phyloP scores from a whole-genome alignment of 2,888 invertebrate species.

The Rhagophthalmus giganteus region DNA sequence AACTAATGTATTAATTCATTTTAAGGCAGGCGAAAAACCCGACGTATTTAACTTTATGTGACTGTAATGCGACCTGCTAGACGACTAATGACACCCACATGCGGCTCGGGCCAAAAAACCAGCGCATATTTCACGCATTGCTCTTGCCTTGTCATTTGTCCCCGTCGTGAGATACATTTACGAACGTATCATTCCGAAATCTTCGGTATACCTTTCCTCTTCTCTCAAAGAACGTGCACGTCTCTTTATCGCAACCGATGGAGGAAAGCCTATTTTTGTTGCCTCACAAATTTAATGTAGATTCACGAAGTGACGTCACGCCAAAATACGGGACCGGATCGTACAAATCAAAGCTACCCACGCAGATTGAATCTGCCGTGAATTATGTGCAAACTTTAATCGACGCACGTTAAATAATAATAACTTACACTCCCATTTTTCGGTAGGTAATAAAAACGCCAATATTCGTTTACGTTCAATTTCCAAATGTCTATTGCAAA shows the following conservation, averaged over 20 bases:
- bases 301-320: conserved; percentile 30
- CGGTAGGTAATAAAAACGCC: background rate
- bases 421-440: background rate
- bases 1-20: conserved; percentile 7
- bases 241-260: conserved; percentile 1
- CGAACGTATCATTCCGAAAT: conserved; percentile 33
- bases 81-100: conserved; percentile 48
- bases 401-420: background rate
- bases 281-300: conserved; percentile 23
- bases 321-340: conserved; percentile 22
- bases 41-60: conserved; percentile 37
- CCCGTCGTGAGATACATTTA: conserved; percentile 41
- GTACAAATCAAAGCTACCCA: conserved; percentile 33
- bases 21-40: conserved; percentile 31
- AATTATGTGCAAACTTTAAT: conserved; percentile 6
- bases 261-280: conserved; percentile 11
- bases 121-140: conserved; percentile 47
- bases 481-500: too few species aligned
- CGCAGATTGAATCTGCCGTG: conserved; percentile 10
- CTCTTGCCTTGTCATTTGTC: conserved; percentile 46
- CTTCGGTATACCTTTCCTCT: conserved; percentile 22
- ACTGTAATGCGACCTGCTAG: conserved; percentile 44
- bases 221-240: conserved; percentile 8
- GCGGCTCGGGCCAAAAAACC: conserved; percentile 39
- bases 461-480: background rate